Base-by-base conservation (phyloP, 2,888 invertebrate genomes). In the Anaspis maculata region DNA sequence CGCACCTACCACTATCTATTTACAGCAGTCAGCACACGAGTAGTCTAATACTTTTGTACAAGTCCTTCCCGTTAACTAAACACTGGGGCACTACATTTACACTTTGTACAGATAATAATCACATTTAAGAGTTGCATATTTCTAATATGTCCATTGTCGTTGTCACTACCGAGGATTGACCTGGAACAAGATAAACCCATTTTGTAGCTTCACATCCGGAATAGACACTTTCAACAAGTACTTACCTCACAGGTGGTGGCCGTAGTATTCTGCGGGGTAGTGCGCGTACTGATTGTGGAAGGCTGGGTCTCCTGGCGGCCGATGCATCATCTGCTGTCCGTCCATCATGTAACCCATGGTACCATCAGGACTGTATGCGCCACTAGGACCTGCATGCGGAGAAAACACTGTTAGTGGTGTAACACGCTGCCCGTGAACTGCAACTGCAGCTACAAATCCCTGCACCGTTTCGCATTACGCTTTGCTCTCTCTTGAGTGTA, bases 341-440 rank as follows among this genome's bases (percentile, higher is more conserved):
- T 95, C 94, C 90, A 94, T 92, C 87, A 94, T 94, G 71, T 92
- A 91, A 69, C 92, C 90, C 80, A 90, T 90, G 65, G 86, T 80
- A 59, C 88, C 90, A 68, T 95, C 95, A 53, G 94, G 94, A 71
- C 92, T 92, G 76, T 95, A 95, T 49, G 86, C 86, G 59, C 89
- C 90, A 71, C 89, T 89, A 58, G 92, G 91, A 68, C 91, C 91
- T 73, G 91, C 88, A 71, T 88, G 87, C 56, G 88, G 88, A 64
- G 83, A 81, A 73, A 90, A 90, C 68, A 90, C 90, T 85, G 68
- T 72, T 70, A 73, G 68, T 69, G 67, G 61, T 67, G 71, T 72
- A 71, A 72, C 68, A 67, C 67, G 64, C 72, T 69, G 73, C 68
- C 64, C 72, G 57, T 32, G 39, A 52, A 59, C 60, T 47, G 44